A percentile compares a stretch with the other conserved stretches of the same genome.
phyloP scores from a whole-genome alignment of 2,797 vertebrate genomes.

The Enteromius mattozi region DNA sequence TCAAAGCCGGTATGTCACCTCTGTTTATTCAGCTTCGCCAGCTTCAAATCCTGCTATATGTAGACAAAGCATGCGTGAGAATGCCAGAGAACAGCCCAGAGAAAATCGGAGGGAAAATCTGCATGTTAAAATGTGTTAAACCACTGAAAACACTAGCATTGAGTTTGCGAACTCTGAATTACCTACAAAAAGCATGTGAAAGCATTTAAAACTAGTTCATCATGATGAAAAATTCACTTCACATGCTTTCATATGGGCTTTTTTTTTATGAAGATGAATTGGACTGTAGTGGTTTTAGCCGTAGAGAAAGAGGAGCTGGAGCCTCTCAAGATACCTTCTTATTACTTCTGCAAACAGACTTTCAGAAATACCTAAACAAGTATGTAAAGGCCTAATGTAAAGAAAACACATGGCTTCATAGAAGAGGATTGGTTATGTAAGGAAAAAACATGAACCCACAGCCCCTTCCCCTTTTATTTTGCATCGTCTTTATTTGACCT shows the following conservation, averaged over 20 bases:
- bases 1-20: slow-evolving; percentile 77
- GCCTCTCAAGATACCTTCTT: background rate
- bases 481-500: slow-evolving; percentile 41
- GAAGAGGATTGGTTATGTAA: slow-evolving; percentile 5
- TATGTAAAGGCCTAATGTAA: background rate
- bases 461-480: slow-evolving; percentile 33
- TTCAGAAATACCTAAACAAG: background rate
- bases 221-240: background rate
- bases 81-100: background rate
- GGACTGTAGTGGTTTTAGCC: background rate
- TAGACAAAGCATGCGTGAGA: background rate
- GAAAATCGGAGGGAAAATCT: background rate
- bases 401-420: slow-evolving; percentile 13
- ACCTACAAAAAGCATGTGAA: background rate
- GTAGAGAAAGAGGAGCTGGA: background rate
- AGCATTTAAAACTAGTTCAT: background rate
- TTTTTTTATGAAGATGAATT: background rate
- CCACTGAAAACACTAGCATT: background rate
- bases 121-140: background rate
- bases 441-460: slow-evolving; percentile 5
- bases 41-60: background rate
- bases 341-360: slow-evolving; percentile 1
- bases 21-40: slow-evolving; percentile 6
- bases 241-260: background rate
- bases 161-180: background rate